Conservation (phyloP, 64 coral and sea anemone species). For the Pocillopora damicornis region DNA sequence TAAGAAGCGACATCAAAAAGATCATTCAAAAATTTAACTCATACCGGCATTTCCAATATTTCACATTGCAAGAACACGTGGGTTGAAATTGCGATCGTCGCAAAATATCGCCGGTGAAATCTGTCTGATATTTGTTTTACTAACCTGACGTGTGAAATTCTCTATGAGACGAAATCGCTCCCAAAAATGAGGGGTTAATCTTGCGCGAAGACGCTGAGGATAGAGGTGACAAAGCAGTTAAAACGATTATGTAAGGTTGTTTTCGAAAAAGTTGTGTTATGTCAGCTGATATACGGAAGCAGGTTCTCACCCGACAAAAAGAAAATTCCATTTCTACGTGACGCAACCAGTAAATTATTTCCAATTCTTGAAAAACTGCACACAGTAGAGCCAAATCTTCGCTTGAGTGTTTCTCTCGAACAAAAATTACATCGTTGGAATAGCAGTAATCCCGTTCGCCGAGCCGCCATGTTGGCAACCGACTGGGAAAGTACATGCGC, state of each 20-base stretch:
- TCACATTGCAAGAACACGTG: no score
- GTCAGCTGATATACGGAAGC: background rate
- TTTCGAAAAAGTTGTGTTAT: no score
- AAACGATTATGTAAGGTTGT: background rate
- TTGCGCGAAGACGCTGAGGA: slow-evolving; percentile 16
- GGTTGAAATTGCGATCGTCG: background rate
- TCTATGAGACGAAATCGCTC: slow-evolving; percentile 19
- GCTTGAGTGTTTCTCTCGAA: slow-evolving; percentile 32
- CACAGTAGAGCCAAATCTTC: background rate
- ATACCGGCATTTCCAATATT: background rate
- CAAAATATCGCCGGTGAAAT: no score
- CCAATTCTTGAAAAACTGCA: slow-evolving; percentile 21
- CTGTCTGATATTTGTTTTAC: background rate
- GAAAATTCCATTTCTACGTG: slow-evolving; percentile 4
- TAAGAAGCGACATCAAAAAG: background rate
- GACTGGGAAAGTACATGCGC: slow-evolving; percentile 5
- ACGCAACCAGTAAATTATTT: background rate
- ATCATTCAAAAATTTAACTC: background rate
- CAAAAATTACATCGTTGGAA: slow-evolving; percentile 64
- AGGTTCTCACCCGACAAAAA: slow-evolving; percentile 26
- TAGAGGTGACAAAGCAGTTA: background rate
- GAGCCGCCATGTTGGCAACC: slow-evolving; percentile 77
- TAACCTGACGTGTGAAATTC: slow-evolving; percentile 68
- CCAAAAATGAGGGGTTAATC: slow-evolving; percentile 23
- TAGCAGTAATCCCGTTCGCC: background rate